Percentiles rank a stretch among this genome's conserved stretches.
Conservation (phyloP, 1,140 invertebrate genomes). For the Diplogasteroides magnus region DNA sequence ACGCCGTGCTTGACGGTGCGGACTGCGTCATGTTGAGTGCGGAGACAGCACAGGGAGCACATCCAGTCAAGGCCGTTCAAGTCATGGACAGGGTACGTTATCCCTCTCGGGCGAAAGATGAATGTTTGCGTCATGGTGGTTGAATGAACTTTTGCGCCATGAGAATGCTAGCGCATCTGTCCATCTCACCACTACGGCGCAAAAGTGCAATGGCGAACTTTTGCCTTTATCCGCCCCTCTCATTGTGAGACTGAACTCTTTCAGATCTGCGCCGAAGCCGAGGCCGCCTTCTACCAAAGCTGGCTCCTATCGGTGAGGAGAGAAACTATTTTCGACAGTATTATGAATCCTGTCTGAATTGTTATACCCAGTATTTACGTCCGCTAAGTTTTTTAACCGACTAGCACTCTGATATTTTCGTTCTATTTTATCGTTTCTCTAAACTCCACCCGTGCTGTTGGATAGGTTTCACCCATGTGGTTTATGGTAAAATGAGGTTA, state of each 20-base stretch:
- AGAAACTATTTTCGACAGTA: too few species aligned
- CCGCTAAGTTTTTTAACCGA: too few species aligned
- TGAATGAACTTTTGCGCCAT: conserved; percentile 4
- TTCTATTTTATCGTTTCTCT: not conserved
- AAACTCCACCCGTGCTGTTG: not conserved
- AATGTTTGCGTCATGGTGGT: not conserved
- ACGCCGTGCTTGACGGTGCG: conserved; percentile 67
- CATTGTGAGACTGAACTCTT: conserved; percentile 12
- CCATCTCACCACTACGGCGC: not conserved
- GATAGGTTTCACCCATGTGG: conserved; percentile 67
- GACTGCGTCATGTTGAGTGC: conserved; percentile 66
- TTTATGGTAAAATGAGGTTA: too few species aligned
- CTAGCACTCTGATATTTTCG: conserved; percentile 71
- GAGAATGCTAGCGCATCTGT: not conserved
- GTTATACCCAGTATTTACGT: too few species aligned
- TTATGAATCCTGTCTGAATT: too few species aligned
- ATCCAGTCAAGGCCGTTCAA: conserved; percentile 60
- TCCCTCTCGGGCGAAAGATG: conserved; percentile 4
- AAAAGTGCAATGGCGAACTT: not conserved
- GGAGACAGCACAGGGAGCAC: conserved; percentile 65
- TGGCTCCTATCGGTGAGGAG: conserved; percentile 86
- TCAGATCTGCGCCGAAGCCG: conserved; percentile 89
- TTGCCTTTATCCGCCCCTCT: not conserved
- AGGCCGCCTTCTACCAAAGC: conserved; percentile 89
- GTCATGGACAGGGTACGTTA: conserved; percentile 58